phyloP scores from a whole-genome alignment of 2,888 invertebrate genomes.

The Corythucha ciliata region DNA sequence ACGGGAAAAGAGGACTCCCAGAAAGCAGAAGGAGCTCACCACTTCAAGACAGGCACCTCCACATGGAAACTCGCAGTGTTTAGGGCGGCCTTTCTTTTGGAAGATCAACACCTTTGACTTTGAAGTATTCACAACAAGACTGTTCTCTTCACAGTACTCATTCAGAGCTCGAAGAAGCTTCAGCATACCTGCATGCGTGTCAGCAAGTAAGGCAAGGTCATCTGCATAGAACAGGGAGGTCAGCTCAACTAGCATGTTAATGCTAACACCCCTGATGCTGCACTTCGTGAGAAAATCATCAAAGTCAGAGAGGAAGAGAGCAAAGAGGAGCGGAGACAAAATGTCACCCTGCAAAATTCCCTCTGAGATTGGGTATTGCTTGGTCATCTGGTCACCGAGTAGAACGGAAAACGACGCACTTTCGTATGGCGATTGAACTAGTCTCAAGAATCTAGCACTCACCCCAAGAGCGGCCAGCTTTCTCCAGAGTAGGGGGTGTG shows the following conservation, averaged over 20 bases:
- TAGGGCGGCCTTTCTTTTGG: slow-evolving; percentile 1
- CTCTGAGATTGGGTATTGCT: not conserved
- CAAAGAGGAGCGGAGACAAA: slow-evolving; percentile 9
- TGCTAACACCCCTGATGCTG: not conserved
- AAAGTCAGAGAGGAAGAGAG: slow-evolving; percentile 2
- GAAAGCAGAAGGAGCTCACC: not conserved
- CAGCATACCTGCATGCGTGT: slow-evolving; percentile 4
- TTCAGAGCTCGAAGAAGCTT: not conserved
- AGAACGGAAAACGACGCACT: slow-evolving; percentile 6
- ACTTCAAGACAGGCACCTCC: slow-evolving; percentile 2
- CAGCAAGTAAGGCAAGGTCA: not conserved
- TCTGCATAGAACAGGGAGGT: slow-evolving; percentile 5
- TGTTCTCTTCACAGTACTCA: slow-evolving; percentile 2
- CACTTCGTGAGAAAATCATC: not conserved
- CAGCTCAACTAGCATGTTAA: not conserved
- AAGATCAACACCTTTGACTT: slow-evolving; percentile 8
- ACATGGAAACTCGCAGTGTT: not conserved
- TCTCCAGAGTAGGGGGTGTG: not conserved
- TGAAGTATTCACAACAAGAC: not conserved
- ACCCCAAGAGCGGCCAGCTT: not conserved
- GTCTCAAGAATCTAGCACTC: slow-evolving; percentile 1
- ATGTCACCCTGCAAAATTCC: slow-evolving; percentile 15
- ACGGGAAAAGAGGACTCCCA: not conserved
- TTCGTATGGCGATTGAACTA: not conserved
- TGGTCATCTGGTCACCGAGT: not conserved